Evolutionary conservation across 2,888 invertebrate genomes (phyloP).

Genomic region (Hemicrepidius hirtus): DNA sequence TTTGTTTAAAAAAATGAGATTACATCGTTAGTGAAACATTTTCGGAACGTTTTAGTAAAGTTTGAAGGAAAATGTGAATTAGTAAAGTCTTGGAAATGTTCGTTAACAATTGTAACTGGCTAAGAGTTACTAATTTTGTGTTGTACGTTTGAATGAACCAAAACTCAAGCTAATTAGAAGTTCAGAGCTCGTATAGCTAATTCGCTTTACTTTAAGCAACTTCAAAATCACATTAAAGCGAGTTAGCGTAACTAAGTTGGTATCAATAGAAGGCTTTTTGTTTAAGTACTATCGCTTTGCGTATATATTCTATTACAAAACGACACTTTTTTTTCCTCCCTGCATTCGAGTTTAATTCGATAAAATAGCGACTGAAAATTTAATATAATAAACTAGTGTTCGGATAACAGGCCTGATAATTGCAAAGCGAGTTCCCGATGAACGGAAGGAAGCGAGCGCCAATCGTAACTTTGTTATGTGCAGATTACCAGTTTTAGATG

Average conservation of each 20-base stretch:
- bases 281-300: conserved; percentile 52
- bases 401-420: conserved; percentile 63
- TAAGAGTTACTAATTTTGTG: conserved; percentile 27
- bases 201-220: conserved; percentile 47
- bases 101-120: conserved; percentile 10
- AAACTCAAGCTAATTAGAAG: conserved; percentile 43
- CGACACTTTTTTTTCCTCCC: conserved; percentile 23
- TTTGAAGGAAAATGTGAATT: conserved; percentile 7
- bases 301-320: conserved; percentile 30
- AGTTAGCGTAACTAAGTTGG: conserved; percentile 50
- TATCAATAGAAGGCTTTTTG: conserved; percentile 50
- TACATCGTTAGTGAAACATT: too few relatives aligned
- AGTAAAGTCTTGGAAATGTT: background rate
- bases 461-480: conserved; percentile 64
- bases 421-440: conserved; percentile 70
- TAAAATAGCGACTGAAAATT: conserved; percentile 63
- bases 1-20: too few relatives aligned
- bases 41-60: background rate
- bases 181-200: conserved; percentile 40
- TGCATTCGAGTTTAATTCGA: conserved; percentile 61
- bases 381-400: conserved; percentile 66
- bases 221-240: conserved; percentile 52
- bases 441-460: conserved; percentile 67
- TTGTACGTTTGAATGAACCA: conserved; percentile 40
- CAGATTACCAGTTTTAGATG: conserved; percentile 66